phyloP scores from a whole-genome alignment of 2,113 vertebrate species.

The Emydocephalus ijimae region DNA sequence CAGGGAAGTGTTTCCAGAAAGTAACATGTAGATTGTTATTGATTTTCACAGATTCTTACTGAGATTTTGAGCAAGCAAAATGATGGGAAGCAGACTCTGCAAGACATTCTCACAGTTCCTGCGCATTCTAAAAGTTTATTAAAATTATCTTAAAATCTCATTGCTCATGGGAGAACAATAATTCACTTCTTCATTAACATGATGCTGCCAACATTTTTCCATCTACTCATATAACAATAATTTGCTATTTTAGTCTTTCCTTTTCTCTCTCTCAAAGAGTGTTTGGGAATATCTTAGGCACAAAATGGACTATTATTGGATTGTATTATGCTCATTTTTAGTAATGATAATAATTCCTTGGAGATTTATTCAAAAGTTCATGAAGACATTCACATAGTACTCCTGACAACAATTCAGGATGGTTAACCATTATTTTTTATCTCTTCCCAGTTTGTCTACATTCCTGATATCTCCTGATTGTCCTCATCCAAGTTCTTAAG shows the following conservation, averaged over 20 bases:
- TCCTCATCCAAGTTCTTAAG: neutral
- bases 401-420: neutral
- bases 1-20: neutral
- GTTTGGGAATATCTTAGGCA: neutral
- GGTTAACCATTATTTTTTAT: neutral
- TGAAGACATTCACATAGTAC: neutral
- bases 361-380: neutral
- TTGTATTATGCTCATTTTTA: neutral
- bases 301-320: neutral
- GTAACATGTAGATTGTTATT: neutral
- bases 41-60: neutral
- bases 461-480: neutral
- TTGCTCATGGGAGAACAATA: neutral
- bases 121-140: neutral
- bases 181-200: neutral
- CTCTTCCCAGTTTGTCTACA: neutral
- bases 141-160: neutral
- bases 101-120: slow-evolving; percentile 1
- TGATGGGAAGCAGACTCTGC: neutral
- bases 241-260: neutral
- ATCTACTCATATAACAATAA: neutral
- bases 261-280: neutral
- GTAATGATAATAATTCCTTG: neutral
- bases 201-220: neutral
- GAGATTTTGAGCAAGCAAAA: slow-evolving; percentile 12